Evolutionary conservation across 2,113 vertebrate species (phyloP).

Genomic region (Glaucidium brasilianum): DNA sequence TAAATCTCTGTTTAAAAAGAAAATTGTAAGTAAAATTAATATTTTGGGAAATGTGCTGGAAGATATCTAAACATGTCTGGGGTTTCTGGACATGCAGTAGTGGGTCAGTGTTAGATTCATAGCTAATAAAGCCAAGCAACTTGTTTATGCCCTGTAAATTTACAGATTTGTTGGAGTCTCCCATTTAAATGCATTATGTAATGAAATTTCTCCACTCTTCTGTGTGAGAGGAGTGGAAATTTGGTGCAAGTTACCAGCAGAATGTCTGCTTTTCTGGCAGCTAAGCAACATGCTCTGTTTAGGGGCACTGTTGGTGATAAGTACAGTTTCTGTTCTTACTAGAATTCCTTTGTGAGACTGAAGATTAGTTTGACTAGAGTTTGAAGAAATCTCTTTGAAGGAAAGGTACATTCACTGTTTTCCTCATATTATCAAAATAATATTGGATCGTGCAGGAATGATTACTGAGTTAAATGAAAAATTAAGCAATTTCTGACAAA

Average conservation of each 20-base stretch:
- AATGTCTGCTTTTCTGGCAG: neutral
- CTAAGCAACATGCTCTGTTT: neutral
- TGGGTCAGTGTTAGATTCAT: neutral
- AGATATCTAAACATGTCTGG: neutral
- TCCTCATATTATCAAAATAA: neutral
- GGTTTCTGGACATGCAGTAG: neutral
- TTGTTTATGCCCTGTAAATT: neutral
- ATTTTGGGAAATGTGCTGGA: neutral
- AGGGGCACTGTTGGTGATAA: neutral
- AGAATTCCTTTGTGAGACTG: neutral
- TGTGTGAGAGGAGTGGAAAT: neutral
- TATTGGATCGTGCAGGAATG: neutral
- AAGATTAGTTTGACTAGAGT: neutral
- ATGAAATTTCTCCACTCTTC: neutral
- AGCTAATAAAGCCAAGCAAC: neutral
- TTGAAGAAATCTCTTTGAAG: neutral
- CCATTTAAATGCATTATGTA: neutral
- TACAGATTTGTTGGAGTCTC: neutral
- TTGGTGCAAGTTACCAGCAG: neutral
- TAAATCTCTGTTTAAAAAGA: neutral
- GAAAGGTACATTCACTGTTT: neutral
- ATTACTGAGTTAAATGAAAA: neutral
- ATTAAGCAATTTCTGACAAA: neutral
- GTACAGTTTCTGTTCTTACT: neutral
- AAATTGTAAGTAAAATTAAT: neutral